Base-by-base conservation (phyloP, 1,140 invertebrate species). In the Pseudoatta argentina region DNA sequence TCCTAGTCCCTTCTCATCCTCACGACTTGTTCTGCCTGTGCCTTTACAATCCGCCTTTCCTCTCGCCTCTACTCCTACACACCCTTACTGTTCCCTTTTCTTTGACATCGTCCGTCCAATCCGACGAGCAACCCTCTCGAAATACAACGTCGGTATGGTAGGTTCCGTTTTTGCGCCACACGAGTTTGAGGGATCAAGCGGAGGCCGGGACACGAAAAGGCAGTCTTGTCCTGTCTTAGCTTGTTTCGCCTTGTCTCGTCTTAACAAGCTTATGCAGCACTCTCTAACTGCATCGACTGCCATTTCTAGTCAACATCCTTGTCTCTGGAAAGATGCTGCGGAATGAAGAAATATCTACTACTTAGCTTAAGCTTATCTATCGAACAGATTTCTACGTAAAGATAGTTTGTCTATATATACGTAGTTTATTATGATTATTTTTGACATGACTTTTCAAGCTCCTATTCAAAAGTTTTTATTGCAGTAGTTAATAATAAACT, bases 221-320 rank as follows among this genome's bases (percentile, higher is more conserved):
- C 76, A 86, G 53, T 30, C 85, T 53, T 71, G 77, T 86, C 85
- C 69, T 83, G 85, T 79, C 78, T 82, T 63, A 53, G 77, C 77
- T 82, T 79, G 55, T 82, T 67, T 82, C 77, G 61, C 73, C 82
- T 76, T 82, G 76, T 78, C 75, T 85, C 76, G 69, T 88, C 90
- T 88, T 94, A 94, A 95, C 94, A 95, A 94, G 94, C 94, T 94
- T 94, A 95, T 94, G 93, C 94, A 94, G 94, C 94, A 95, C 91
- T 93, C 93, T 94, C 92, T 69, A 91, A 92, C 91, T 87, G 86
- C 85, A 91, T 86, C 89, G 90, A 77, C 76, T 78, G 82, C 86
- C 83, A 91, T 75, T 87, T 87, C 86, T 63, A 90, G 87, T 88
- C 87, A 71, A 91, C 86, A 87, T 89, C 86, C 81, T 85, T 39